Conservation (phyloP, 2,888 invertebrate species). For the Tachina grossa region DNA sequence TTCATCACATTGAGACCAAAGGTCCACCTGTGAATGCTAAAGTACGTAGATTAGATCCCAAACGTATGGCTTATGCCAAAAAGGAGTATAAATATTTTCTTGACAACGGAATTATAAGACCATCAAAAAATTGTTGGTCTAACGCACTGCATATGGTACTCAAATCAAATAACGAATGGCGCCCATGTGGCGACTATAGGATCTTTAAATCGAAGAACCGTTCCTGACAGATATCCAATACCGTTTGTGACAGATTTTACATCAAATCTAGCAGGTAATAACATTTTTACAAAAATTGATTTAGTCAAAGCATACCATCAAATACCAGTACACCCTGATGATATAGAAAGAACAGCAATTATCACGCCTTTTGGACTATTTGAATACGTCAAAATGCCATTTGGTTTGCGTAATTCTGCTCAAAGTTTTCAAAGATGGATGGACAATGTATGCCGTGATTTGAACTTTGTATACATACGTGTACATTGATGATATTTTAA, state of each 20-base stretch:
- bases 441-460: too few relatives aligned
- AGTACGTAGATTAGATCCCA: constrained; percentile 45
- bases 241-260: constrained; percentile 74
- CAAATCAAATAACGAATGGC: constrained; percentile 74
- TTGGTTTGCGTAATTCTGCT: too few relatives aligned
- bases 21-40: constrained; percentile 49
- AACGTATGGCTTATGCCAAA: constrained; percentile 56
- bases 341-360: constrained; percentile 53
- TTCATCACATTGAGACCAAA: constrained; percentile 54
- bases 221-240: too few relatives aligned
- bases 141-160: too few relatives aligned
- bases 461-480: too few relatives aligned
- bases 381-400: too few relatives aligned
- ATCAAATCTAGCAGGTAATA: constrained; percentile 40
- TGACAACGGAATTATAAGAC: constrained; percentile 80
- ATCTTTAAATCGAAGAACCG: too few relatives aligned
- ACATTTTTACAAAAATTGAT: constrained; percentile 44
- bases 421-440: too few relatives aligned
- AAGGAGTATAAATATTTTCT: constrained; percentile 59
- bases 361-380: too few relatives aligned
- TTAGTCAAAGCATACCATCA: constrained; percentile 52
- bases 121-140: constrained; percentile 59
- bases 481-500: too few relatives aligned
- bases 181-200: too few relatives aligned
- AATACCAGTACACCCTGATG: constrained; percentile 74